Evolutionary conservation across 1,140 invertebrate genomes (phyloP), one percentile per base, ranked within the genome.

Genomic region (Cyclina sinensis): DNA sequence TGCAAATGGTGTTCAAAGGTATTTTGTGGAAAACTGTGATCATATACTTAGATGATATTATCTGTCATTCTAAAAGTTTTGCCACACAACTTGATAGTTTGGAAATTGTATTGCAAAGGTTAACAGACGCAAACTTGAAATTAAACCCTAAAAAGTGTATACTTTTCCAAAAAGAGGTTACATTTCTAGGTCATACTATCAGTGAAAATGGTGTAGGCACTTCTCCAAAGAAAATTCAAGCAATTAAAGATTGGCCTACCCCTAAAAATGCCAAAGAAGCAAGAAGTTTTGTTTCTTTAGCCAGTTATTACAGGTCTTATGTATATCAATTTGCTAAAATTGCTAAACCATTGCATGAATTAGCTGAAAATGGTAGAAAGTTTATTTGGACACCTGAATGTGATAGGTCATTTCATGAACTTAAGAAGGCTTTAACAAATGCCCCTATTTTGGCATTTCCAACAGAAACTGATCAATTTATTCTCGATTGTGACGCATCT

Each of bases 291-390:
- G 81, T 96, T 9, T 96, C 95, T 1, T 94, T 96, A 62, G 91
- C 94, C 0, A 93, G 93, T 46, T 96, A 95, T 90, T 96, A 96
- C 90, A 86, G 92, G 0, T 93, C 91, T 68, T 96, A 96, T 85
- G 89, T 95, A 11, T 90, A 76, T 9, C 92, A 93, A 57, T 93
- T 94, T 21, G 92, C 94, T 7, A 54, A 86, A 0, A 78, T 94
- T 9, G 84, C 93, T 35, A 70, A 84, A n/a, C 95, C 94, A 24
- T 90, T 95, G 54, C 30, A 59, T 57, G 54, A 16, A 37, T 37
- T 59, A 4, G 16, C 51, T 27, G 51, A 81, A 62, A 81, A 37
- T n/a, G n/a, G 24, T 62, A 18, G 27, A 5, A 62, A 62, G 24
- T 62, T 62, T 27, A n/a, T 62, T 9, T 62, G 57, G 57, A 62